Evolutionary conservation across 2,113 vertebrate genomes (phyloP), one percentile per base, ranked within the genome.

Genomic region (Toxotes chatareus): DNA sequence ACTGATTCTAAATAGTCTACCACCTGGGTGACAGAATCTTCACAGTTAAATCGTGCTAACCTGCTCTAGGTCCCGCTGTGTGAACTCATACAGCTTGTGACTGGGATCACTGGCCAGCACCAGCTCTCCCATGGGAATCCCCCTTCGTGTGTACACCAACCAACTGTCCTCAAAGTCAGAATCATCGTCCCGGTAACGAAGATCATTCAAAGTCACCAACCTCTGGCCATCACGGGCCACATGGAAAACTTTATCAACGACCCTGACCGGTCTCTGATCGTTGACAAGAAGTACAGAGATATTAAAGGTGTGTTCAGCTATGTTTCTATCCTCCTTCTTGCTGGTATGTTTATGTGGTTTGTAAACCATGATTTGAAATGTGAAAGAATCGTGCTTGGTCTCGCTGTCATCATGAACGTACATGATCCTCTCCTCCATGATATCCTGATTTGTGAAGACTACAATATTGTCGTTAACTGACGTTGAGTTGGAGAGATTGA

Each of bases 391-490:
- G 55, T 80, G 89, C 0, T 19, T 74, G 3, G 95, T 97, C 91
- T 99, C 98, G 38, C 96, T 96, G 87, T 97, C 95, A 0, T 98
- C 96, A 0, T 98, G 97, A 55, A 96, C 87, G 10, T 97, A 99
- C 86, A 96, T 91, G 78, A 99, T 92, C 51, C 38, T 76, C 51
- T 96, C 92, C 34, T 83, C 84, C 2, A 71, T 57, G 71, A 97
- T 95, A 86, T 97, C 97, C 86, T 94, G 84, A 64, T 93, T 95
- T 27, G 95, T 96, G 88, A 98, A 98, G 0, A 51, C 67, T 7
- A 77, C 80, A 38, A 97, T 75, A 73, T 92, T 95, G 63, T 91
- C 86, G 4, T 84, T 94, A 69, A 86, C 92, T 31, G 92, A 82
- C 0, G 91, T 90, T 14, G 93, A 95, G 86, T 92, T 90, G 17